phyloP scores from a whole-genome alignment of 37 sponge, comb jelly and placozoan genomes.

The Halisarca cf. caerulea region DNA sequence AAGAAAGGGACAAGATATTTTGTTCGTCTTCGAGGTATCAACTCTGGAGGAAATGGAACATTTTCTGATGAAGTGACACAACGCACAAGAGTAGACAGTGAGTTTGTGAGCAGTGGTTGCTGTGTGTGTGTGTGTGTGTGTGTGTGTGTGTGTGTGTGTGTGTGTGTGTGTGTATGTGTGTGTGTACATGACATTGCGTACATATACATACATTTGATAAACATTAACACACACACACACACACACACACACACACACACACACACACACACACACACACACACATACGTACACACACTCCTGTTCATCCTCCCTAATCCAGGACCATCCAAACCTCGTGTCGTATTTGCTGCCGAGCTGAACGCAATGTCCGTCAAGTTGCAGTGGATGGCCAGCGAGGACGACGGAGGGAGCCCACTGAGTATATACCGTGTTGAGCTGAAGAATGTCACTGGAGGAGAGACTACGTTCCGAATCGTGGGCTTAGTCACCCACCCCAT shows the following conservation, averaged over 20 bases:
- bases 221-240: neutral
- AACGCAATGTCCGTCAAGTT: neutral
- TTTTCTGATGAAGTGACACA: neutral
- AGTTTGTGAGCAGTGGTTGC: too few species aligned
- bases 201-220: neutral
- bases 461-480: neutral
- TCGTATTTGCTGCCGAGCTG: too few species aligned
- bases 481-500: neutral
- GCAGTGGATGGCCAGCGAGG: neutral
- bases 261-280: too few species aligned
- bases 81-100: neutral
- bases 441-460: neutral
- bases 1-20: slow-evolving; percentile 7
- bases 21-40: neutral
- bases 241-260: too few species aligned
- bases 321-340: neutral
- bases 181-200: neutral
- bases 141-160: too few species aligned
- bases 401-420: slow-evolving; percentile 7
- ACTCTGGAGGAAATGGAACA: neutral
- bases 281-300: too few species aligned
- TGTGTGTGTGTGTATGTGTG: neutral
- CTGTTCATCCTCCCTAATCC: neutral
- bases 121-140: too few species aligned
- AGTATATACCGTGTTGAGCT: neutral